These are phyloP conservation scores for Sinotaia quadrata DNA, from an alignment of 2,888 invertebrate species.

Conservation along the genomic window DNA sequence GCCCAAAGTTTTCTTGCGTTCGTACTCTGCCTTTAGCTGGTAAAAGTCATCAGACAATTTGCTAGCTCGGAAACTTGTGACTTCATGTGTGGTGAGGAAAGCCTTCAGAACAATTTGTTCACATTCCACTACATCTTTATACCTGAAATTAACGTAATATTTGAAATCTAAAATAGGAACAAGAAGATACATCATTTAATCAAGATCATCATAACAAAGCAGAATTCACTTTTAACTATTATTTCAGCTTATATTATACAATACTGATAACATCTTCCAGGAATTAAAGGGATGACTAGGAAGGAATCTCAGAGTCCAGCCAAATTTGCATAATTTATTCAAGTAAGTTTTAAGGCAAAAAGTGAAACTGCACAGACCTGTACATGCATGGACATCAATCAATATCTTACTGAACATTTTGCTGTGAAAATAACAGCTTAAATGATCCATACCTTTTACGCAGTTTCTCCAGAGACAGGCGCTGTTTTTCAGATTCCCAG, in stretches of 20 bases:
- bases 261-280: too few species aligned
- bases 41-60: constrained; percentile 70
- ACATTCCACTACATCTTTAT: constrained; percentile 71
- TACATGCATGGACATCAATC: too few species aligned
- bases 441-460: constrained; percentile 53
- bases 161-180: not conserved
- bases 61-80: constrained; percentile 67
- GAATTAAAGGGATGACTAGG: too few species aligned
- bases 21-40: constrained; percentile 63
- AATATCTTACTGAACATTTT: too few species aligned
- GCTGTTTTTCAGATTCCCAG: constrained; percentile 71
- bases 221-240: too few species aligned
- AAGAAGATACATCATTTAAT: not conserved
- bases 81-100: constrained; percentile 64
- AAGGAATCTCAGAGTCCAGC: too few species aligned
- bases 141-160: constrained; percentile 49
- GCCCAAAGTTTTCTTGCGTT: constrained; percentile 53
- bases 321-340: too few species aligned
- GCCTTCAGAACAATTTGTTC: constrained; percentile 69
- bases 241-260: too few species aligned
- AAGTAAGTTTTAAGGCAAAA: too few species aligned
- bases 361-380: too few species aligned
- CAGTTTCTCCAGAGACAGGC: constrained; percentile 68
- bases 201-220: not conserved
- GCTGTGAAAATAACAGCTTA: not conserved